Percentiles rank a stretch among this genome's conserved stretches.
phyloP scores from a whole-genome alignment of 2,113 vertebrate species.

The Zosterops pallidus region DNA sequence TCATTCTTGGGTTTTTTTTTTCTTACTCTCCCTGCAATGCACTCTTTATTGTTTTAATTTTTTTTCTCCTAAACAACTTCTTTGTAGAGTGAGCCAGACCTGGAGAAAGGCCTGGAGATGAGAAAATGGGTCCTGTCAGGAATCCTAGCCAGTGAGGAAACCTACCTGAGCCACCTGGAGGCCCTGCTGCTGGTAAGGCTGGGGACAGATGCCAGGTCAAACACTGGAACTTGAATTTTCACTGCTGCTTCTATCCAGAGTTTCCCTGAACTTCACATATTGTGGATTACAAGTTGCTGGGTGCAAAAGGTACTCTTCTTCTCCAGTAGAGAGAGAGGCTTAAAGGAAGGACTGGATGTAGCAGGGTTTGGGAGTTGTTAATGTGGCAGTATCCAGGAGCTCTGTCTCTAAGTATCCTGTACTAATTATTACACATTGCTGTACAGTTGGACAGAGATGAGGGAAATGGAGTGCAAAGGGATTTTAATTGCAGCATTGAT shows the following conservation, averaged over 20 bases:
- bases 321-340: background rate
- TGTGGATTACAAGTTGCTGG: background rate
- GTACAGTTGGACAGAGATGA: background rate
- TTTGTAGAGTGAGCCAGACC: conserved; percentile 88
- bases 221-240: background rate
- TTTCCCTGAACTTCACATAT: background rate
- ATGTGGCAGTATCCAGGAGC: background rate
- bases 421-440: background rate
- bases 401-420: background rate
- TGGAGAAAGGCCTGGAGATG: conserved; percentile 98
- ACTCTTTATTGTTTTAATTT: rapidly evolving
- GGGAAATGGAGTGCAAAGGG: background rate
- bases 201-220: background rate
- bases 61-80: background rate
- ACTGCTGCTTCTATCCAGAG: background rate
- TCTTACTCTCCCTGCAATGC: rapidly evolving
- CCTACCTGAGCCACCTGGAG: conserved; percentile 94
- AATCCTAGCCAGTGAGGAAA: conserved; percentile 95
- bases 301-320: background rate
- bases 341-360: background rate
- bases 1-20: background rate
- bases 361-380: background rate
- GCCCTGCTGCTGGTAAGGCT: conserved; percentile 90
- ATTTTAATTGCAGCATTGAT: background rate
- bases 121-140: conserved; percentile 97